Base-by-base conservation (phyloP, 2,888 invertebrate genomes). In the Orthosia incerta region DNA sequence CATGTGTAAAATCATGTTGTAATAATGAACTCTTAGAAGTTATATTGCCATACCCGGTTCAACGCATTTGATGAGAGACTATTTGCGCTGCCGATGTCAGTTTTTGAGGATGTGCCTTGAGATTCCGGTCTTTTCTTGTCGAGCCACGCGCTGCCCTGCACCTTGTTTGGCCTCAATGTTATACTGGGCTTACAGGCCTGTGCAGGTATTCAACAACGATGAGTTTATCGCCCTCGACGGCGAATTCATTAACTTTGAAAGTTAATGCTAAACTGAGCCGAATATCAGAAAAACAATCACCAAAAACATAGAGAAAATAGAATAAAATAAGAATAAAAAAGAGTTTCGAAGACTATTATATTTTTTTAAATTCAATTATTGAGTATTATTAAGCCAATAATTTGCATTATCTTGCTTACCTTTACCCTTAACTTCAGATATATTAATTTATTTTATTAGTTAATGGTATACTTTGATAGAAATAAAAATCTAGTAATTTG, bases 171-270 rank as follows among this genome's bases (percentile, higher is more conserved):
- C 83, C 76, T 88, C 89, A 82, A 68, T 57, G 83, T 80, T 71
- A 91, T 61, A 80, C 82, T 86, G 76, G 88, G 69, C 80, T 89
- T 92, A 88, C 92, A 92, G 67, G 91, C 92, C 89, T 95, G 89
- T 73, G 72, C 77, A 69, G 61, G 76, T 76, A 69, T 71, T 65
- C 60, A 76, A 71, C 61, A 76, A 80, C 45, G 39, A 56, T 75
- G 18, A 84, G 69, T 66, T 53, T 67, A 46, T 62, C 18, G 50
- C 53, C 53, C 48, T n/a, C 53, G 15, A 60, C 18, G 15, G 31
- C 31, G n/a, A 64, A 67, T 56, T 4, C 11, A 51, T 69, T 48
- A 26, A 51, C 56, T 59, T 70, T 48, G 26, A 56, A 61, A 59
- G 3, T 53, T 20, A 66, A 60, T 15, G 23, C 12, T 59, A 62